These are phyloP conservation scores for Marmota monax DNA, from an alignment of 2,113 vertebrate genomes.

Conservation along the genomic window DNA sequence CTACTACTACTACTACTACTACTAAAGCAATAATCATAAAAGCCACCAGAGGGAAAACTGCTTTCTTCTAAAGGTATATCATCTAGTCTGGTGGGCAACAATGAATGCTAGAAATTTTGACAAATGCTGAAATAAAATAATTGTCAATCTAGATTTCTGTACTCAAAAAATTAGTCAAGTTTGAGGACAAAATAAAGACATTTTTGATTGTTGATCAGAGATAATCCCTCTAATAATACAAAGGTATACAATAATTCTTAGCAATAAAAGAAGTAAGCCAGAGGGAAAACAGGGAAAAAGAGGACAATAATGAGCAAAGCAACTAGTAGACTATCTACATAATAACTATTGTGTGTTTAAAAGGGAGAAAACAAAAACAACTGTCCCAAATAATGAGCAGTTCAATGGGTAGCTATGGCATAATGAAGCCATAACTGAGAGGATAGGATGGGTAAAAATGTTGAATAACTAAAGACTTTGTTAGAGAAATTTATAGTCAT, in stretches of 20 bases:
- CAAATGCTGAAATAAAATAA: conserved; percentile 30
- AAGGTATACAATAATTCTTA: background rate
- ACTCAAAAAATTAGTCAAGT: background rate
- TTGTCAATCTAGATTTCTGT: background rate
- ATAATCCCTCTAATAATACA: background rate
- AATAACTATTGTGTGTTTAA: background rate
- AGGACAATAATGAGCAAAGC: background rate
- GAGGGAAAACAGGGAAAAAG: background rate
- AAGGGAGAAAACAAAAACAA: background rate
- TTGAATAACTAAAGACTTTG: background rate
- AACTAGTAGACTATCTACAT: background rate
- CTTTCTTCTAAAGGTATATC: background rate
- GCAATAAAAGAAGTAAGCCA: background rate
- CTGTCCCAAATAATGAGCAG: background rate
- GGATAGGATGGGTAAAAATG: background rate
- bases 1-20: background rate
- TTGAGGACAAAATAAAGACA: conserved; percentile 5
- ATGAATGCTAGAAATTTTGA: background rate
- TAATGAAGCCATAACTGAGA: background rate
- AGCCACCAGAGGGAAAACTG: background rate
- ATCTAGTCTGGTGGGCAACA: conserved; percentile 3
- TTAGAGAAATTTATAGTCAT: background rate
- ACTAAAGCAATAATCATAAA: conserved; percentile 38
- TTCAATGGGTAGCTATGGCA: background rate
- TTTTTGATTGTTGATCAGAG: background rate